phyloP scores from a whole-genome alignment of 2,797 vertebrate species.

The Corythornis leucogaster region DNA sequence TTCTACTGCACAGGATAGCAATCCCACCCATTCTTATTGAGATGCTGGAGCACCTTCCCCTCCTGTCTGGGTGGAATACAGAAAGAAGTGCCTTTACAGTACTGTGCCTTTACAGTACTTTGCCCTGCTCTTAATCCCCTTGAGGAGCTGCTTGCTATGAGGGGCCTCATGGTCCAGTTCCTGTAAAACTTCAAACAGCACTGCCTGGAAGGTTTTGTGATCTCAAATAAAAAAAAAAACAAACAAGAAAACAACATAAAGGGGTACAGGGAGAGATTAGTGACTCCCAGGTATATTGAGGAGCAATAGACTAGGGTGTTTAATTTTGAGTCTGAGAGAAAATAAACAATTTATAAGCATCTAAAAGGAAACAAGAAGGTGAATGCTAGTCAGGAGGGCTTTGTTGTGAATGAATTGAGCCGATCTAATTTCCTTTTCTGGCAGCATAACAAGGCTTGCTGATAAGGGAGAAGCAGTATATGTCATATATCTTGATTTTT shows the following conservation, averaged over 20 bases:
- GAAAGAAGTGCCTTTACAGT: neutral
- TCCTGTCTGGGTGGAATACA: neutral
- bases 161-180: rapidly evolving
- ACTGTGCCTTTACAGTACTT: neutral
- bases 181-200: neutral
- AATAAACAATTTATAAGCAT: conserved; percentile 28
- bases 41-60: neutral
- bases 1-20: no score
- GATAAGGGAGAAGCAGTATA: neutral
- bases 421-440: conserved; percentile 49
- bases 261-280: neutral
- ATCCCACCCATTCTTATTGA: no score
- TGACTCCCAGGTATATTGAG: neutral
- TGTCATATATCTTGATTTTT: conserved; percentile 30
- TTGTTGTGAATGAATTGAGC: conserved; percentile 1
- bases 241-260: neutral
- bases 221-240: neutral
- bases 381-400: neutral
- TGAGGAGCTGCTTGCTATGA: neutral
- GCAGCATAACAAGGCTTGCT: neutral
- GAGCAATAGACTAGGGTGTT: neutral
- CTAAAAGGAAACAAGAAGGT: neutral
- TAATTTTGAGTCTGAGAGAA: neutral
- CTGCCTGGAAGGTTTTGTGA: neutral
- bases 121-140: neutral